phyloP scores from a whole-genome alignment of 2,888 invertebrate genomes.

The Epirrita christyi region DNA sequence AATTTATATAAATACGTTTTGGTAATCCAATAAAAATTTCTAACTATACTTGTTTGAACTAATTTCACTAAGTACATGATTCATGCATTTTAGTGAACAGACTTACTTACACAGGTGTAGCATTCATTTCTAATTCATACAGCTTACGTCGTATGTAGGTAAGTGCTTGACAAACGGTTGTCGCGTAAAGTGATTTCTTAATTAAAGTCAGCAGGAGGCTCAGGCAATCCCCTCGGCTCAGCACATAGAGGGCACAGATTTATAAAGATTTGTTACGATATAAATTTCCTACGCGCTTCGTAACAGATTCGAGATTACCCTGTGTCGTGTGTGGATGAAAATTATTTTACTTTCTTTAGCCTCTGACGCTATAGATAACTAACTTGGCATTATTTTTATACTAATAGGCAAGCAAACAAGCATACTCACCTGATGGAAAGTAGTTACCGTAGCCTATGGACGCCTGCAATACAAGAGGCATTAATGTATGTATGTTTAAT shows the following conservation, averaged over 20 bases:
- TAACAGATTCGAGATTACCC: constrained; percentile 59
- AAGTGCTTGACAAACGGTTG: constrained; percentile 1
- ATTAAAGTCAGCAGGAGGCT: neutral
- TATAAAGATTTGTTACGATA: constrained; percentile 61
- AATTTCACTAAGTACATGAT: too few relatives aligned
- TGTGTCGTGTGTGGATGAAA: neutral
- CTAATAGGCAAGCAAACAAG: too few relatives aligned
- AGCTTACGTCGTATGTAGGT: neutral
- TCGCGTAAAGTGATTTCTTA: neutral
- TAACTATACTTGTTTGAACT: too few relatives aligned
- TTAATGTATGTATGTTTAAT: too few relatives aligned
- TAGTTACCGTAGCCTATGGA: too few relatives aligned
- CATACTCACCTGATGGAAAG: too few relatives aligned
- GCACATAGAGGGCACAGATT: constrained; percentile 55
- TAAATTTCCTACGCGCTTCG: constrained; percentile 57
- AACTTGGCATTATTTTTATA: too few relatives aligned
- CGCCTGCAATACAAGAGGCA: too few relatives aligned
- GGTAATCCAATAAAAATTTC: too few relatives aligned
- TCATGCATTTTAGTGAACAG: too few relatives aligned
- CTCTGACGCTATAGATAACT: neutral
- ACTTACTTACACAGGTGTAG: neutral
- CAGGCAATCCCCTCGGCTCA: constrained; percentile 45
- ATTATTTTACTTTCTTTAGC: neutral
- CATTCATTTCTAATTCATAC: neutral
- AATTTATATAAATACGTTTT: too few relatives aligned